Base-by-base conservation (phyloP, 1,140 invertebrate genomes). In the Tetramorium alpestre region DNA sequence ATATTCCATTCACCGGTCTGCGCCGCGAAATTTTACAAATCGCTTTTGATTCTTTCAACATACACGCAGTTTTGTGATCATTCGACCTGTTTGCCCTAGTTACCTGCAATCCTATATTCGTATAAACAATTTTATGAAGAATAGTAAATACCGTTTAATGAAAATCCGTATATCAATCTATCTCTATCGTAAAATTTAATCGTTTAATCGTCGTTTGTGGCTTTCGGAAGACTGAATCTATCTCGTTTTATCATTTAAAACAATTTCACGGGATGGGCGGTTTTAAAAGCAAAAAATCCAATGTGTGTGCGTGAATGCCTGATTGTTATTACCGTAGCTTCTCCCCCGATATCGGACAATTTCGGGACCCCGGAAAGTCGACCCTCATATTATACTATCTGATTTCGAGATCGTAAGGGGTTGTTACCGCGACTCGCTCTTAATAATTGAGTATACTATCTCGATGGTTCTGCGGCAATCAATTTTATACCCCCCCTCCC, bases 311-410 rank as follows among this genome's bases (percentile, higher is more conserved):
- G 44, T 44, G 51, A 73, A 75, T 41, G 28, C 78, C 44, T 44
- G 60, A 47, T 78, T 47, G 38, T 54, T 78, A 54, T 85, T 64
- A 51, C 28, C 25, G 28, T 41, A 18, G 13, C 7, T 10, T 2
- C 28, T 58, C 60, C 85, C 51, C 72, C 44, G n/a, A 58, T 49
- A 28, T 56, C 58, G 22, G 33, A 69, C 28, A 62, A 85, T 82
- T 54, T 54, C 38, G 54, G 11, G 18, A 62, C n/a, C 62, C 54
- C 54, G 76, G 80, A 85, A 87, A 91, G 82, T 84, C 81, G 76
- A 89, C 87, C 76, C 88, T 87, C 56, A 11, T 76, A 93, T 93
- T 93, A 93, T 91, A 86, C 87, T 94, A 93, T 93, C 90, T 87
- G 86, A 92, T 94, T 92, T 93, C 93, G 81, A 87, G 87, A 92